Evolutionary conservation across 2,888 invertebrate species (phyloP).

Genomic region (Argyresthia goedartella): DNA sequence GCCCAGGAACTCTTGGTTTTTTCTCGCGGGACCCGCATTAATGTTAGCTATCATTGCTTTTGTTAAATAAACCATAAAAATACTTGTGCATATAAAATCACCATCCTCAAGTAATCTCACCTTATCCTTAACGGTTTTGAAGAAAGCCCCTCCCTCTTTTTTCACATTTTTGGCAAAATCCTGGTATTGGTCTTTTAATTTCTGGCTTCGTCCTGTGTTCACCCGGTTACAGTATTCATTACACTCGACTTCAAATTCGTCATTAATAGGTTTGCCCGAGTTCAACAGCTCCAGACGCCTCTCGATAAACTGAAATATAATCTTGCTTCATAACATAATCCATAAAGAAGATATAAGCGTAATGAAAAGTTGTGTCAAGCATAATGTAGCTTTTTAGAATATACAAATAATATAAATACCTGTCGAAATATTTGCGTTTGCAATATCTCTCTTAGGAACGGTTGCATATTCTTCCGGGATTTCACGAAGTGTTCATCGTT

Average conservation of each 20-base stretch:
- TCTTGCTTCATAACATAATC: background rate
- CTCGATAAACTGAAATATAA: slow-evolving; percentile 84
- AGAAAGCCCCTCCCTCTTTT: slow-evolving; percentile 85
- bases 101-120: slow-evolving; percentile 49
- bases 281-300: slow-evolving; percentile 93
- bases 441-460: slow-evolving; percentile 90
- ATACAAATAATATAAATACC: too few relatives aligned
- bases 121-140: slow-evolving; percentile 91
- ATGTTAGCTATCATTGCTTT: too few relatives aligned
- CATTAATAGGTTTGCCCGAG: slow-evolving; percentile 92
- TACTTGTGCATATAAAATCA: too few relatives aligned
- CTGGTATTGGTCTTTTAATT: slow-evolving; percentile 58
- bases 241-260: slow-evolving; percentile 93
- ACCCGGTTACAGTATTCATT: slow-evolving; percentile 16
- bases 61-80: too few relatives aligned
- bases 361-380: too few relatives aligned
- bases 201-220: slow-evolving; percentile 60
- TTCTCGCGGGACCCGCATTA: too few relatives aligned
- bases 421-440: slow-evolving; percentile 96
- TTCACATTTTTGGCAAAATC: slow-evolving; percentile 86
- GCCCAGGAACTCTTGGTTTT: too few relatives aligned
- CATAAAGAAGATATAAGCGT: too few relatives aligned
- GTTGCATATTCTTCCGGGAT: slow-evolving; percentile 89
- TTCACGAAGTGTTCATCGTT: slow-evolving; percentile 89
- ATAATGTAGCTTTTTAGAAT: too few relatives aligned